Percentiles rank a stretch among this genome's conserved stretches.
phyloP scores from a whole-genome alignment of 2,888 invertebrate species.

The Xylota sylvarum region DNA sequence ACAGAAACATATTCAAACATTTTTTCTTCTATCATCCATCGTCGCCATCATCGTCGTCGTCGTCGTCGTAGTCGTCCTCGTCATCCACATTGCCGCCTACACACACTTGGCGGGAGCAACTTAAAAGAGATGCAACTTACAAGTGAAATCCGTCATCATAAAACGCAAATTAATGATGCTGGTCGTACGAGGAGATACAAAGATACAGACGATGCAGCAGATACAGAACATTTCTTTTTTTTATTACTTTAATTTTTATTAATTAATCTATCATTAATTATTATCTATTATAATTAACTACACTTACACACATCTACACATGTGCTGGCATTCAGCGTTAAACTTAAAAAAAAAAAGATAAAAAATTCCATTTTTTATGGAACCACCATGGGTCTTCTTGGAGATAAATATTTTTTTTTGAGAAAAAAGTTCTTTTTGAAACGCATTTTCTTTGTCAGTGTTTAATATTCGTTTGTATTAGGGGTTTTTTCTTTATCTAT shows the following conservation, averaged over 20 bases:
- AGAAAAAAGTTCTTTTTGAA: constrained; percentile 44
- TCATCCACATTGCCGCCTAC: neutral
- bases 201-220: constrained; percentile 45
- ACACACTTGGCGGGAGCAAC: neutral
- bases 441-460: constrained; percentile 53
- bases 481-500: neutral
- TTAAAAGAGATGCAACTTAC: constrained; percentile 2
- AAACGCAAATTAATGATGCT: constrained; percentile 13
- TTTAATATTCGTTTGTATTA: constrained; percentile 41
- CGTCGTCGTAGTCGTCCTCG: constrained; percentile 17
- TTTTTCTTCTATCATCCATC: constrained; percentile 51
- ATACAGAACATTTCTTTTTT: constrained; percentile 7
- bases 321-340: constrained; percentile 45
- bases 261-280: constrained; percentile 73
- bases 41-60: constrained; percentile 34
- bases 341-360: constrained; percentile 11
- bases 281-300: constrained; percentile 64
- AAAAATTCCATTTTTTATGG: constrained; percentile 30
- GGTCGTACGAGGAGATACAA: neutral
- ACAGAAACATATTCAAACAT: constrained; percentile 49
- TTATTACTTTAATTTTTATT: constrained; percentile 66
- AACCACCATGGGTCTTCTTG: neutral
- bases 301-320: constrained; percentile 24
- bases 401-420: neutral
- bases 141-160: constrained; percentile 25